These are phyloP conservation scores for Etheostoma cragini DNA, from an alignment of 2,113 vertebrate genomes.

Conservation along the genomic window DNA sequence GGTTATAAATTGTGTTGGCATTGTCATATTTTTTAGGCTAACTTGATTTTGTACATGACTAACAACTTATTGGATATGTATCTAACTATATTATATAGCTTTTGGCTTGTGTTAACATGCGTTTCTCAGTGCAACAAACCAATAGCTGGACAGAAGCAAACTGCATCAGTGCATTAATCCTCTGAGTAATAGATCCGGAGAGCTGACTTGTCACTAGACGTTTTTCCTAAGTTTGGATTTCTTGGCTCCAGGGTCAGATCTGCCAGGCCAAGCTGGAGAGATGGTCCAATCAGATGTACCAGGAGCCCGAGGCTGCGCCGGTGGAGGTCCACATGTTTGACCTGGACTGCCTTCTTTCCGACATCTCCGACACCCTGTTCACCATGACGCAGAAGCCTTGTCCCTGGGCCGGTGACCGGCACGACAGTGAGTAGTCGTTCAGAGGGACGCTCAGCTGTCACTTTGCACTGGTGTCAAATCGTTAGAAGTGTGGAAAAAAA, in stretches of 20 bases:
- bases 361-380: constrained; percentile 98
- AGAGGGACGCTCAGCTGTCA: constrained; percentile 4
- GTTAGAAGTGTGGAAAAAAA: not conserved
- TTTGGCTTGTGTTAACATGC: not conserved
- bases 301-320: constrained; percentile 86
- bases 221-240: not conserved
- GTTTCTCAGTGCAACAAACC: not conserved
- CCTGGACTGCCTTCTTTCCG: constrained; percentile 92
- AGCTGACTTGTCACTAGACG: constrained; percentile 1
- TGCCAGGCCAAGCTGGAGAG: constrained; percentile 86
- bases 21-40: not conserved
- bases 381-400: constrained; percentile 93
- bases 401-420: constrained; percentile 78
- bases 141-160: not conserved
- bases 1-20: not conserved
- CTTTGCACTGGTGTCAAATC: not conserved
- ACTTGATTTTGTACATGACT: not conserved
- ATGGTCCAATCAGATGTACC: constrained; percentile 91
- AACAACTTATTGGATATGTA: not conserved
- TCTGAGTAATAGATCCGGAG: constrained; percentile 31
- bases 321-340: constrained; percentile 91
- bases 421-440: constrained; percentile 85
- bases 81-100: not conserved
- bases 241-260: constrained; percentile 81
- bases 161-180: constrained; percentile 20